These are phyloP conservation scores for Lethenteron reissneri DNA, from an alignment of 2,113 vertebrate genomes.

Conservation along the genomic window DNA sequence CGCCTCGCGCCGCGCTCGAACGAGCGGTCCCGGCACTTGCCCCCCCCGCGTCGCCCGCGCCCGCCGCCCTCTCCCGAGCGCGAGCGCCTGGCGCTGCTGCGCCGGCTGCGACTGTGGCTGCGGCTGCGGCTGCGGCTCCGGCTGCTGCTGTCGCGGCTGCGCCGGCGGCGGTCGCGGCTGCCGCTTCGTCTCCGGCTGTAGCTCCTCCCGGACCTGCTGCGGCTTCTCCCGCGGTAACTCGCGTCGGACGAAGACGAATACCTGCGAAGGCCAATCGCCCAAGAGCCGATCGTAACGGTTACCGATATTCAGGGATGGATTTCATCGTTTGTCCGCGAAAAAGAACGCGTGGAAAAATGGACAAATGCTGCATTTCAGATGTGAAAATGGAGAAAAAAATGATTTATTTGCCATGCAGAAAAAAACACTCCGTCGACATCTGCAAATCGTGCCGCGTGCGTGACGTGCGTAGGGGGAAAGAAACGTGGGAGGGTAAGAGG, in stretches of 20 bases:
- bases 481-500: no score
- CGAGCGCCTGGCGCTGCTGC: constrained; percentile 29
- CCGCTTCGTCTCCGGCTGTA: constrained; percentile 56
- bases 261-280: constrained; percentile 44
- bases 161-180: constrained; percentile 39
- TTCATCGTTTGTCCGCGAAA: no score
- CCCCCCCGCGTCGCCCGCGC: neutral
- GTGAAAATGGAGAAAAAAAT: constrained; percentile 36
- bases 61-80: constrained; percentile 29
- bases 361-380: constrained; percentile 44
- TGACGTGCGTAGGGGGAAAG: no score
- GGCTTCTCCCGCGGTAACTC: constrained; percentile 38
- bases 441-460: no score
- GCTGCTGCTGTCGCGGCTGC: constrained; percentile 39
- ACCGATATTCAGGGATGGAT: no score
- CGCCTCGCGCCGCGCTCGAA: neutral
- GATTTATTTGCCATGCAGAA: no score
- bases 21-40: constrained; percentile 1
- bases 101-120: constrained; percentile 28
- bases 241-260: constrained; percentile 49
- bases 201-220: constrained; percentile 29
- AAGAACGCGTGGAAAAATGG: no score
- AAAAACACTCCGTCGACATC: no score
- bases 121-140: constrained; percentile 62
- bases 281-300: constrained; percentile 30